Percentiles rank a stretch among this genome's conserved stretches.
These are phyloP conservation scores for Lepeophtheirus nordmannii DNA, from an alignment of 2,888 invertebrate species.

Conservation along the genomic window DNA sequence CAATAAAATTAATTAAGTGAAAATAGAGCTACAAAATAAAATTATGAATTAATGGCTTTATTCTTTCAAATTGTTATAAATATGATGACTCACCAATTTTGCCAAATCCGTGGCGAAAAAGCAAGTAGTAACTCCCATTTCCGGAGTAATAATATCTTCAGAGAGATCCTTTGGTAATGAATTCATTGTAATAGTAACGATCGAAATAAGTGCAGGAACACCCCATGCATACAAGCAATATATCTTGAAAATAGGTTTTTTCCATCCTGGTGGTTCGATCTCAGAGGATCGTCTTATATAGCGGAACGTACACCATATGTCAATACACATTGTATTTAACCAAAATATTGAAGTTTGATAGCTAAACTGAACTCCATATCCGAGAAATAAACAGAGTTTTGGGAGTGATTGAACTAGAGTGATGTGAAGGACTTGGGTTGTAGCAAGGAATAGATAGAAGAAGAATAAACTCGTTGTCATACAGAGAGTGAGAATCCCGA, in stretches of 20 bases:
- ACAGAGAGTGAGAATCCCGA: conserved; percentile 12
- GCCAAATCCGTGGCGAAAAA: conserved; percentile 6
- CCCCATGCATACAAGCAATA: conserved; percentile 10
- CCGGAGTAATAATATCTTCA: background rate
- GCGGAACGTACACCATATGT: conserved; percentile 10
- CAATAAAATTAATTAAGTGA: background rate
- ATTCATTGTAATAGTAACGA: conserved; percentile 9
- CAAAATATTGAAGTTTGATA: conserved; percentile 12
- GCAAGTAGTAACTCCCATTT: conserved; percentile 8
- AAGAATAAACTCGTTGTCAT: conserved; percentile 12
- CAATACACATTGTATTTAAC: conserved; percentile 12
- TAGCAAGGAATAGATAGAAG: conserved; percentile 13
- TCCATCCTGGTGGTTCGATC: conserved; percentile 1
- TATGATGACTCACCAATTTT: background rate
- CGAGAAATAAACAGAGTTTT: background rate
- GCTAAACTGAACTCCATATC: conserved; percentile 10
- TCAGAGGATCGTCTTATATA: conserved; percentile 9
- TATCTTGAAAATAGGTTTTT: conserved; percentile 7
- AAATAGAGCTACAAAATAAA: background rate
- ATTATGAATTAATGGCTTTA: background rate
- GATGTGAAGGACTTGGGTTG: background rate
- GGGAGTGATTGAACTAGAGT: background rate
- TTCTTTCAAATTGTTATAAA: background rate
- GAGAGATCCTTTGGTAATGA: background rate
- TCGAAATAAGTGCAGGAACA: conserved; percentile 5